Percentiles rank a stretch among this genome's conserved stretches.
Evolutionary conservation across 2,888 invertebrate species (phyloP).

Genomic region (Xanthorhoe spadicearia): DNA sequence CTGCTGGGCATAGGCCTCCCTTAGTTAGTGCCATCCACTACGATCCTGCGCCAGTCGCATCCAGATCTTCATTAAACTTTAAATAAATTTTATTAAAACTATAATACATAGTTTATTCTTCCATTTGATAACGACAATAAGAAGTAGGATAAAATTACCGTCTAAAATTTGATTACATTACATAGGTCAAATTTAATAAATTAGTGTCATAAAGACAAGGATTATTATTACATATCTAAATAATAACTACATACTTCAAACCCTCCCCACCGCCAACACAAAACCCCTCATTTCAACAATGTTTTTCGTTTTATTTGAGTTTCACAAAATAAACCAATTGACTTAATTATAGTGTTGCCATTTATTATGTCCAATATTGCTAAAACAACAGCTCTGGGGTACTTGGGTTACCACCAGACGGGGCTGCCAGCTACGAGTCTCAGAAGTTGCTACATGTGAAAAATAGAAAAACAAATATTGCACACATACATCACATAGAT

Average conservation of each 20-base stretch:
- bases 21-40: too few relatives aligned
- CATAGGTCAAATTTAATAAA: too few relatives aligned
- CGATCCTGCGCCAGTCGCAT: too few relatives aligned
- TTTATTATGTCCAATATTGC: conserved; percentile 32
- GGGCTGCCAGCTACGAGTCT: conserved; percentile 17
- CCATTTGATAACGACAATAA: too few relatives aligned
- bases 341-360: conserved; percentile 31
- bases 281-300: conserved; percentile 10
- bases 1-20: too few relatives aligned
- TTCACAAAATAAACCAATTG: conserved; percentile 28
- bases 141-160: too few relatives aligned
- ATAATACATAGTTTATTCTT: too few relatives aligned
- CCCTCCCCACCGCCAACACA: conserved; percentile 1
- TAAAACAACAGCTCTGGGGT: conserved; percentile 30
- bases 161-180: too few relatives aligned
- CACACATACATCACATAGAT: neutral
- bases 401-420: conserved; percentile 28
- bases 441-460: neutral
- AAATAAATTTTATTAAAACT: too few relatives aligned
- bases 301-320: conserved; percentile 11
- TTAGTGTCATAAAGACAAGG: too few relatives aligned
- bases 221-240: too few relatives aligned
- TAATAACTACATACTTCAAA: neutral
- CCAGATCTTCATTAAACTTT: too few relatives aligned
- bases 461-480: neutral